Percentiles rank a stretch among this genome's conserved stretches.
These are phyloP conservation scores for Anguilla anguilla DNA, from an alignment of 2,797 vertebrate genomes.

Conservation along the genomic window DNA sequence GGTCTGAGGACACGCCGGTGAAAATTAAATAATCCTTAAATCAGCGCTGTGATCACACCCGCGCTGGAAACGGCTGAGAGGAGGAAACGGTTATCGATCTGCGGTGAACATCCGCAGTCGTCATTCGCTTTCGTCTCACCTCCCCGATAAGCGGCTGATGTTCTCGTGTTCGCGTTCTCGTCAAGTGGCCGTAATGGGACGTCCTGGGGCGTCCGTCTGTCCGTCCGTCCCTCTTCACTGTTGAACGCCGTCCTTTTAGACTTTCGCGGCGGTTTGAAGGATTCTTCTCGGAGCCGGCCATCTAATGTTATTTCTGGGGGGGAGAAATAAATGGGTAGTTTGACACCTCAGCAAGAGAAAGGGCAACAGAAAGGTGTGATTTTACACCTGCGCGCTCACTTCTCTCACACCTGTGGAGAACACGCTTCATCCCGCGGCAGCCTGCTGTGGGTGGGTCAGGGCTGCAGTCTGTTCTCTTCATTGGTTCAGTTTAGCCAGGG, in stretches of 20 bases:
- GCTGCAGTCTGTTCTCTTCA: neutral
- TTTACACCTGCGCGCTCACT: neutral
- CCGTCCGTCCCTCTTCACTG: neutral
- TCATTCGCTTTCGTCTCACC: neutral
- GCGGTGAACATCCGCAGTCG: neutral
- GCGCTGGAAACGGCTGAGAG: neutral
- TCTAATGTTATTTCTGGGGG: neutral
- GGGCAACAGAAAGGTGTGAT: neutral
- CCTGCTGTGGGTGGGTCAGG: neutral
- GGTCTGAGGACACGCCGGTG: neutral
- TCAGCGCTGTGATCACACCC: neutral
- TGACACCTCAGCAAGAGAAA: neutral
- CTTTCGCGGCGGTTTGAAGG: neutral
- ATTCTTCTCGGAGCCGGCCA: neutral
- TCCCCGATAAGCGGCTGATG: neutral
- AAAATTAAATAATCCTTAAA: neutral
- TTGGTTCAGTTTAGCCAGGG: neutral
- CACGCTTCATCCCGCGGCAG: neutral
- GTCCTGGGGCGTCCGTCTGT: neutral
- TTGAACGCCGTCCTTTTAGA: neutral
- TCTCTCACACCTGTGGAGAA: neutral
- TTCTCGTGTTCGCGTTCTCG: too few species aligned
- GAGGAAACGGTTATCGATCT: neutral
- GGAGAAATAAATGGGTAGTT: neutral
- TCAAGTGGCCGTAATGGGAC: neutral